Percentiles rank a stretch among this genome's conserved stretches.
phyloP scores from a whole-genome alignment of 2,888 invertebrate genomes.

The Megalurothrips usitatus region DNA sequence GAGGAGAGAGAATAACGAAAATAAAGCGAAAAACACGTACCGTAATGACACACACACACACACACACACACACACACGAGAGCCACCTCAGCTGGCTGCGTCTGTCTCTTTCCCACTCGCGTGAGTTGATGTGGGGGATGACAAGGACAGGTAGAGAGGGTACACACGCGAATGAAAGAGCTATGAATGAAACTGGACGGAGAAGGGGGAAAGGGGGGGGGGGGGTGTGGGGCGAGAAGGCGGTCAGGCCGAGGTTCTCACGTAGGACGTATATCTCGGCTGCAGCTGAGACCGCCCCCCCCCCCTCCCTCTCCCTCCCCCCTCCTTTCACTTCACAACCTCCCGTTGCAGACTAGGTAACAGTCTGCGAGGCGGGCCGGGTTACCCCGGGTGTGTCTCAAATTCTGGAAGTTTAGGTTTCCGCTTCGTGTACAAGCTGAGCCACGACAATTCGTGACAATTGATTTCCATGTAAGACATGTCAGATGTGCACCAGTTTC shows the following conservation, averaged over 20 bases:
- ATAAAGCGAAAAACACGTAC: slow-evolving; percentile 8
- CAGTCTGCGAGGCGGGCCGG: no score
- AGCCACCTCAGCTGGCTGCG: not conserved
- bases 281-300: no score
- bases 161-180: slow-evolving; percentile 9
- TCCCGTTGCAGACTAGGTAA: no score
- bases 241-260: not conserved
- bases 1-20: not conserved
- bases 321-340: no score
- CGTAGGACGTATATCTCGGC: not conserved
- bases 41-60: slow-evolving; percentile 24
- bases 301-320: no score
- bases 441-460: no score
- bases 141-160: not conserved
- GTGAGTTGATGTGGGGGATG: not conserved
- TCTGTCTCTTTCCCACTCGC: not conserved
- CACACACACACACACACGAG: slow-evolving; percentile 8
- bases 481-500: no score
- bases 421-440: no score
- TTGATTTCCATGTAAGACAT: no score
- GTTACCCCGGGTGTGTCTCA: no score
- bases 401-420: no score
- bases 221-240: not conserved
- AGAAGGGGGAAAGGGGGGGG: not conserved
- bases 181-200: slow-evolving; percentile 1